Base-by-base conservation (phyloP, 1,140 invertebrate genomes). In the Trachymyrmex cornetzi region DNA sequence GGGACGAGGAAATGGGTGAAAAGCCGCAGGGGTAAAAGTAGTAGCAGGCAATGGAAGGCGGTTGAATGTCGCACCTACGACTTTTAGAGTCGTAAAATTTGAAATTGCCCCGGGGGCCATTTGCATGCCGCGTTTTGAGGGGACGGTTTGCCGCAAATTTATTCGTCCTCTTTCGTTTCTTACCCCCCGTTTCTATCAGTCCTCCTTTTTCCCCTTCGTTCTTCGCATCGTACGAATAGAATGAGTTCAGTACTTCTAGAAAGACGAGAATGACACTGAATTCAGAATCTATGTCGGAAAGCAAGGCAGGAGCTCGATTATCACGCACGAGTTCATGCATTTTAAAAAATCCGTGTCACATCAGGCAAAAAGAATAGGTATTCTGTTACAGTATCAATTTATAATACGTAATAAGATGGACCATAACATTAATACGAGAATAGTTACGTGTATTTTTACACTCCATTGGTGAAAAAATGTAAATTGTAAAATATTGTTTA, bases 21-120 rank as follows among this genome's bases (percentile, higher is more conserved):
- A 82, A 82, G 80, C 80, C 34, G 44, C 66, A 44, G 63, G 77
- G 44, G 30, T 79, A 30, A 61, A 75, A 64, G 50, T 64, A 71
- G 66, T 55, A 48, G 85, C 34, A 66, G 67, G 53, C 67, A 71
- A 24, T 63, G 61, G 44, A 50, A 79, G 64, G 66, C 63, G 30
- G 72, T 38, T 72, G 77, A 84, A 87, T 82, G 82, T 88, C 61
- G 80, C 89, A 81, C 72, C 87, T 74, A 87, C 81, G 79, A 87
- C 89, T 92, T 92, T 93, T 67, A 90, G 88, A 93, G 92, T 92
- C 92, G 89, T 92, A 92, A 93, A 92, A 93, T 94, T 93, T 91
- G 84, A 92, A 93, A 94, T 93, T 92, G 87, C 90, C 90, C 77
- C 87, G 75, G 71, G 85, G 91, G 85, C 79, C 87, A 94, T 94